phyloP scores from a whole-genome alignment of 2,797 vertebrate species.

The Parauchenoglanis punctatus region DNA sequence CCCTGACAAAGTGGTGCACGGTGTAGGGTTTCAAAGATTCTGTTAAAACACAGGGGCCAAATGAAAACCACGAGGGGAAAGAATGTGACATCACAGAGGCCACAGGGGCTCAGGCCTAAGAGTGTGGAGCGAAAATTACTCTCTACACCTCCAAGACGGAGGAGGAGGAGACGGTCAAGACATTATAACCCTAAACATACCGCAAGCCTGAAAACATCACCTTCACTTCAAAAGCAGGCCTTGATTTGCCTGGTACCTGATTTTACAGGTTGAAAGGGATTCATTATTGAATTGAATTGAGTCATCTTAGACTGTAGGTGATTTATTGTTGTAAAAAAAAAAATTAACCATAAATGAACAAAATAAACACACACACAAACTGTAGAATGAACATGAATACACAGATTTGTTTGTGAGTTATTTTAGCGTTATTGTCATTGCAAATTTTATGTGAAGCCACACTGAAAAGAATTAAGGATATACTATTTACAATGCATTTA shows the following conservation, averaged over 20 bases:
- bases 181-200: conserved; percentile 18
- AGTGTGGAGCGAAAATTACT: conserved; percentile 27
- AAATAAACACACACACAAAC: not conserved
- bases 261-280: not conserved
- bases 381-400: not conserved
- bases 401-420: not conserved
- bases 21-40: conserved; percentile 83
- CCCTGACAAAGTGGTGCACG: conserved; percentile 76
- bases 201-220: not conserved
- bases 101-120: conserved; percentile 45
- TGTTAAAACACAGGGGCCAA: conserved; percentile 76
- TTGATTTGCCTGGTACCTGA: not conserved
- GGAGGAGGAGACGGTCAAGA: conserved; percentile 26
- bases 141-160: conserved; percentile 48
- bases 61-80: conserved; percentile 78
- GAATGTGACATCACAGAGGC: conserved; percentile 80
- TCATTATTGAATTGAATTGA: not conserved
- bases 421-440: not conserved
- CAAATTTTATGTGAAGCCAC: not conserved
- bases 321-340: not conserved
- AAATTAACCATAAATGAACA: not conserved
- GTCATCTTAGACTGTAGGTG: not conserved
- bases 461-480: not conserved
- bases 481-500: not conserved
- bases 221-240: not conserved